A percentile compares a stretch with the other conserved stretches of the same genome.
Conservation (phyloP, 2,797 vertebrate genomes). For the Sebastes iracundus region DNA sequence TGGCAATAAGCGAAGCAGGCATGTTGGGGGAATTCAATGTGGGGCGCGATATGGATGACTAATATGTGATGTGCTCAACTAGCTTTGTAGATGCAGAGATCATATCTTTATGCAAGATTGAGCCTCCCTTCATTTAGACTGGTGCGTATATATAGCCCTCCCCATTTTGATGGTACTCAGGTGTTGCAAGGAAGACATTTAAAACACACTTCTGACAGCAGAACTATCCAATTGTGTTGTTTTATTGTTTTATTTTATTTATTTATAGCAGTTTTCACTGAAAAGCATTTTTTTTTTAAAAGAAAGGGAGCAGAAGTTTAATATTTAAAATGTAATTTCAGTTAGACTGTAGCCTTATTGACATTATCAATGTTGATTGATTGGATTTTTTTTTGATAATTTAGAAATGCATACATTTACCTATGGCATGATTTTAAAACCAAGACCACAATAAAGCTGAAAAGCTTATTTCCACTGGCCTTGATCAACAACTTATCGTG, state of each 20-base stretch:
- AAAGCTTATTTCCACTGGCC: background rate
- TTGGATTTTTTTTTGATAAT: background rate
- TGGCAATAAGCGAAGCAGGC: slow-evolving; percentile 51
- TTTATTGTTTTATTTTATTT: background rate
- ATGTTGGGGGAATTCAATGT: slow-evolving; percentile 40
- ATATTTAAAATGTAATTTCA: background rate
- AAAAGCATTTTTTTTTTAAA: background rate
- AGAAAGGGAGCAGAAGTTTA: background rate
- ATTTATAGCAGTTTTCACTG: background rate
- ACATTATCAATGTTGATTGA: background rate
- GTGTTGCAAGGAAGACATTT: slow-evolving; percentile 16
- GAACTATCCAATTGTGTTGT: slow-evolving; percentile 40
- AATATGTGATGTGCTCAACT: slow-evolving; percentile 48
- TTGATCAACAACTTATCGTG: background rate
- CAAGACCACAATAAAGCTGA: background rate
- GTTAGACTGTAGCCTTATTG: background rate
- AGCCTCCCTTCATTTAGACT: slow-evolving; percentile 42
- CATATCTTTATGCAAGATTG: slow-evolving; percentile 55
- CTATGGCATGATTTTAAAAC: background rate
- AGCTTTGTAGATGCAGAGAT: slow-evolving; percentile 57
- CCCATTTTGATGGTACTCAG: slow-evolving; percentile 28
- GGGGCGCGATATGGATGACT: slow-evolving; percentile 49
- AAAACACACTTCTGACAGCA: slow-evolving; percentile 36
- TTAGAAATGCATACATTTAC: background rate
- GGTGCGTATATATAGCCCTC: slow-evolving; percentile 2